Evolutionary conservation across 2,113 vertebrate species (phyloP), one percentile per base, ranked within the genome.

Genomic region (Caranx ignobilis): DNA sequence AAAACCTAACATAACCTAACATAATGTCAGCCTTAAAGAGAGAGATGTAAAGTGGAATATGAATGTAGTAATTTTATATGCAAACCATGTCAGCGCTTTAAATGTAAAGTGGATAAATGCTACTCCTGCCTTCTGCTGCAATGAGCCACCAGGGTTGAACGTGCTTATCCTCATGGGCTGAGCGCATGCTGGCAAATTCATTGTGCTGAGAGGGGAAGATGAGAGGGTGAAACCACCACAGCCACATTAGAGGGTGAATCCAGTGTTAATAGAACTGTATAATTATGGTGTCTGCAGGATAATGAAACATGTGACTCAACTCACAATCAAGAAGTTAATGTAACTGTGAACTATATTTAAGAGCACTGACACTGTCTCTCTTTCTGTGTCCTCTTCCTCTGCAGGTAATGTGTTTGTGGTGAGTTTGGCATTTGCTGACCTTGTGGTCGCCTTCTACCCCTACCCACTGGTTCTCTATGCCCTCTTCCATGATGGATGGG

Each of bases 331-430:
- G 60, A 2, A 35, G 13, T 3, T 37, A 37, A 48, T 32, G 55
- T 45, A 62, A 9, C 35, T 75, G 26, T 32, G 32, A 68, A 37
- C 55, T 72, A 12, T 12, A 39, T 78, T 34, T 47, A 50, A 55
- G 31, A 52, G 26, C 47, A 19, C 31, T 74, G 26, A 71, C 4
- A 63, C 10, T 55, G 16, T 86, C 26, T 70, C 73, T 75, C 26
- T 68, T 71, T 75, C 56, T 77, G 21, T 78, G 48, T 26, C 26
- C 26, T 88, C 26, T 71, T 48, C 75, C 81, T 87, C 63, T 81
- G 16, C 82, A 98, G 97, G 97, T 91, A 98, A 98, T 5, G 95
- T 95, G 31, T 98, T 98, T 91, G 95, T 98, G 89, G 97, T 97
- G 85, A 99, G 95, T 90, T 90, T 99, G 92, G 97, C 97, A 2